Base-by-base conservation (phyloP, 1,140 invertebrate species). In the Macrobrachium rosenbergii region DNA sequence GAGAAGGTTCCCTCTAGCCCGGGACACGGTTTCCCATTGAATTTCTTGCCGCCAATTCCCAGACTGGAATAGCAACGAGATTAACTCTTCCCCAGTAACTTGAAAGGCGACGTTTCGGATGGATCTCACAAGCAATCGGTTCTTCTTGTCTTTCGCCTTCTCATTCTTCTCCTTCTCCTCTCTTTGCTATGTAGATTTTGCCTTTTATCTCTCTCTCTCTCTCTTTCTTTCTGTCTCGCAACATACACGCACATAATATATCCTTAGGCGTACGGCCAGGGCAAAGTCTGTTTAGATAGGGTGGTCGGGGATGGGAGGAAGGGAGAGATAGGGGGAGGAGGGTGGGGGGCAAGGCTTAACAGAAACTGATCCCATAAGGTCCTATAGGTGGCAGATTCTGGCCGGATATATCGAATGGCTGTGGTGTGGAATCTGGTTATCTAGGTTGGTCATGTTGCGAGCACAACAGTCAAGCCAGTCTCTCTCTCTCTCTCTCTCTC, bases 31-130 rank as follows among this genome's bases (percentile, higher is more conserved):
- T 67, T 64, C 77, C 78, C 78, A 80, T 80, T 80, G 78, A 80
- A 80, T 80, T 80, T 80, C 78, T 80, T 80, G 78, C 78, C 78
- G 78, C 78, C 78, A 80, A 80, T 80, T 80, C 78, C 78, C 63
- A 80, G 78, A 64, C 78, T 80, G 78, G 78, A 80, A 80, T 80
- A 62, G 78, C 78, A 80, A 80, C 78, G 78, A 80, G 78, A 80
- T 80, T 80, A 80, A 80, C 78, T 80, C 78, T 80, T 80, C 43
- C 78, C 62, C 78, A 5, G 60, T 80, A 62, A 80, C 78, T 80
- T 80, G 78, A 80, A 80, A 80, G 78, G 60, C 60, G 78, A 80
- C 78, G 78, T 80, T 37, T n/a, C n/a, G 78, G 78, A 80, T 80
- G 78, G 78, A n/a, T 62, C 28, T 19, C 7, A n/a, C n/a, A 62